Evolutionary conservation across 2,888 invertebrate species (phyloP), one percentile per base, ranked within the genome.

Genomic region (Ichneumoninae sp.): DNA sequence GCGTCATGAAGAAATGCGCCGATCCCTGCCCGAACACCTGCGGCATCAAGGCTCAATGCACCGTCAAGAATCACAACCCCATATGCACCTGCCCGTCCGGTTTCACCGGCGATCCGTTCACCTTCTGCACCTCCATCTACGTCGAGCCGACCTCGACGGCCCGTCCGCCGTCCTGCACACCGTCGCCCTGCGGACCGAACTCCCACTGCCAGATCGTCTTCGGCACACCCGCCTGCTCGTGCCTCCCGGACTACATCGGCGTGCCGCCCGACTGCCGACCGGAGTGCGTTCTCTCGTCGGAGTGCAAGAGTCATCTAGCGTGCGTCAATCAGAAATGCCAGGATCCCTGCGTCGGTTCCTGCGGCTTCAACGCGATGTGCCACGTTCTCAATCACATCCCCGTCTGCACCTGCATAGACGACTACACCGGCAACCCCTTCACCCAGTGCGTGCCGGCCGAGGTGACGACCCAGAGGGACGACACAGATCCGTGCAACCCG

Each of bases 1-100:
- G 98, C 89, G 95, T 97, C 52, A 97, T 97, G 92, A 97, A 97
- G 89, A 97, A 96, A 94, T 98, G 98, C 92, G 96, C 96, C 10
- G 97, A 98, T 94, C 98, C 98, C 54, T 98, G 98, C 90, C 96
- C 97, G 16, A 97, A 97, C 87, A 97, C 97, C 0, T 98, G 98
- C 92, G 98, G 98, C n/a, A 94, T 97, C 72, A 96, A 96, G 89
- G 97, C 98, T 1, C 96, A 97, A 87, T 98, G 98, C 91, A 96
- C 96, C 69, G 96, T 97, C 0, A 96, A 96, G 91, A 97, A 97
- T 92, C 98, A 98, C 93, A 97, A 97, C 90, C 97, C 98, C 3
- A 97, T 97, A 86, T 98, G 98, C 91, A 97, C 97, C 3, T 98
- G 98, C 89, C 96, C 97, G 65, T 94, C 96, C 60, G 97, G 97